Conservation (phyloP, 2,113 vertebrate genomes). For the Spheniscus mendiculus region DNA sequence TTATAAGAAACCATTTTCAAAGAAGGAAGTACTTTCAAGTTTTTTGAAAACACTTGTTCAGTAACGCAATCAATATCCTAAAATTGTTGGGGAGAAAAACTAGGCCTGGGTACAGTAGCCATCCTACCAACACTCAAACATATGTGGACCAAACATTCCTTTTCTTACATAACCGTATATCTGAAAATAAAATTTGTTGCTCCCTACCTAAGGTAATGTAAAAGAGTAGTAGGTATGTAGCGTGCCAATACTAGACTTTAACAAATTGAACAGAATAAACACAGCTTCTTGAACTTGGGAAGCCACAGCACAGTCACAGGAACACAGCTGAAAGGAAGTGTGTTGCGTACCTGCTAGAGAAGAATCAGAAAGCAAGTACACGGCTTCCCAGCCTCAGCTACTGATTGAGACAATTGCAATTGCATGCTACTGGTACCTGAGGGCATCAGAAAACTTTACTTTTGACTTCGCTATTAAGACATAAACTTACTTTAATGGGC, state of each 20-base stretch:
- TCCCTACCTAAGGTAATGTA: neutral
- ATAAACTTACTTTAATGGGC: constrained; percentile 92
- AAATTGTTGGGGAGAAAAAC: neutral
- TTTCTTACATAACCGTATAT: neutral
- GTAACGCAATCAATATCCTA: neutral
- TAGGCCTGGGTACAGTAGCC: neutral
- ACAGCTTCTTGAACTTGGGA: neutral
- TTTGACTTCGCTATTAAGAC: neutral
- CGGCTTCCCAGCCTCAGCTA: neutral
- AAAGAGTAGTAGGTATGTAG: neutral
- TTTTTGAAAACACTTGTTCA: neutral
- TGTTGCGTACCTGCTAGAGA: neutral
- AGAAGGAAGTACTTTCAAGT: neutral
- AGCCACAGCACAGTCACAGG: neutral
- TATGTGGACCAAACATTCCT: neutral
- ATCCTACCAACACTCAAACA: neutral
- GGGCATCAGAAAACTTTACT: neutral
- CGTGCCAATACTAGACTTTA: neutral
- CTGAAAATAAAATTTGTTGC: neutral
- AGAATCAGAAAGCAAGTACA: neutral
- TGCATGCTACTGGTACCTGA: neutral
- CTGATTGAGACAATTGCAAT: accelerated
- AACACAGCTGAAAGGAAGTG: neutral
- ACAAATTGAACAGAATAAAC: neutral
- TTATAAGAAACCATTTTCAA: neutral